These are phyloP conservation scores for Trachelipus rathkii DNA, from an alignment of 1,140 invertebrate genomes.

Conservation along the genomic window DNA sequence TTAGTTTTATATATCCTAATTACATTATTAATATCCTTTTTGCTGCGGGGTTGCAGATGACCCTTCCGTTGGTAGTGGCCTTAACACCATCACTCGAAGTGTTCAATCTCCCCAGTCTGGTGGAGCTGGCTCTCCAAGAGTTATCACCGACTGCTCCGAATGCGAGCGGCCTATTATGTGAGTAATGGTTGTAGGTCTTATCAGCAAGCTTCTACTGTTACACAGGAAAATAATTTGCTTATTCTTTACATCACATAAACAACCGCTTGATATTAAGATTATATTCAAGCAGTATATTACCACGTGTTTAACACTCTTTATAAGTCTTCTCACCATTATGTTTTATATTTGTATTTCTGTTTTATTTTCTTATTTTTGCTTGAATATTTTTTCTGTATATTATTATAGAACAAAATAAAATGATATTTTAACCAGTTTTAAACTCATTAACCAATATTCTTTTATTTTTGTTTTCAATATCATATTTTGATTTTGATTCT, in stretches of 20 bases:
- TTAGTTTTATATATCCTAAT: not conserved
- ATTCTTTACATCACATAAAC: not conserved
- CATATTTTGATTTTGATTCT: too few species aligned
- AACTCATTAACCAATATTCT: too few species aligned
- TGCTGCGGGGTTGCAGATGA: constrained; percentile 36
- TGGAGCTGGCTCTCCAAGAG: constrained; percentile 29
- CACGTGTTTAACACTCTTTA: too few species aligned
- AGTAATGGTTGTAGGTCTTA: constrained; percentile 51
- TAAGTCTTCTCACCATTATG: not conserved
- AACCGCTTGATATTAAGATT: not conserved
- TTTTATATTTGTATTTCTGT: not conserved
- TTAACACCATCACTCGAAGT: constrained; percentile 36
- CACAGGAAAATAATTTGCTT: too few species aligned
- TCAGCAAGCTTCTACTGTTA: not conserved
- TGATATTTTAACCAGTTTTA: too few species aligned
- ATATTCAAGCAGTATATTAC: too few species aligned
- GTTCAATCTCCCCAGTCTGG: constrained; percentile 39
- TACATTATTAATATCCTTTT: not conserved
- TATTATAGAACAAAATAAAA: too few species aligned
- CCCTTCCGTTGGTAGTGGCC: constrained; percentile 20
- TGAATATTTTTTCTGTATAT: not conserved
- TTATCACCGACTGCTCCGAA: constrained; percentile 59
- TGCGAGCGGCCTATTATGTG: constrained; percentile 73
- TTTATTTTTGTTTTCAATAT: too few species aligned
- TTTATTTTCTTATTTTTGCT: not conserved